Evolutionary conservation across 2,113 vertebrate genomes (phyloP).

Genomic region (Cryptomyrus ogoouensis): DNA sequence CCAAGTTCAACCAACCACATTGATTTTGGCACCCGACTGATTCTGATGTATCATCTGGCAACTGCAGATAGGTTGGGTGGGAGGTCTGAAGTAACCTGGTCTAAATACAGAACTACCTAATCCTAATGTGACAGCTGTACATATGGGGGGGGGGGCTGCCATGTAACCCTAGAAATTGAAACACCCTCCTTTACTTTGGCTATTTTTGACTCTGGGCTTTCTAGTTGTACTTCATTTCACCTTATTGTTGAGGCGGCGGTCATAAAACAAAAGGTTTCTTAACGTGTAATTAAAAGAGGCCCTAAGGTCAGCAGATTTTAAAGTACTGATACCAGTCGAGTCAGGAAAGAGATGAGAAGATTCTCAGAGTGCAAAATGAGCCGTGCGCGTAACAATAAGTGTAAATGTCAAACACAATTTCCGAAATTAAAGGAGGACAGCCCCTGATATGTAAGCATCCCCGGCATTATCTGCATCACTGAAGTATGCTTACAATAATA

Average conservation of each 20-base stretch:
- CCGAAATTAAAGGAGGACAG: neutral
- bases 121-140: slow-evolving; percentile 45
- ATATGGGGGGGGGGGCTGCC: slow-evolving; percentile 28
- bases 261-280: neutral
- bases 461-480: neutral
- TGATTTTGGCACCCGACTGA: neutral
- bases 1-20: neutral
- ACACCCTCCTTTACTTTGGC: neutral
- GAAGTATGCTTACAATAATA: neutral
- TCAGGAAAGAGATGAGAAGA: neutral
- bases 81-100: slow-evolving; percentile 24
- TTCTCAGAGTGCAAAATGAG: neutral
- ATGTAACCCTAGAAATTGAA: slow-evolving; percentile 36
- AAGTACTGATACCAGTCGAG: neutral
- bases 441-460: neutral
- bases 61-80: slow-evolving; percentile 8
- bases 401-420: neutral
- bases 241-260: slow-evolving; percentile 18
- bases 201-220: slow-evolving; percentile 36
- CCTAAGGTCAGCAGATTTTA: neutral
- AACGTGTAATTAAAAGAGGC: neutral
- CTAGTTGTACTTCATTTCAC: slow-evolving; percentile 5
- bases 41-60: slow-evolving; percentile 16
- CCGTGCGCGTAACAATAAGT: neutral
- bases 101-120: slow-evolving; percentile 47